Conservation (phyloP, 1,140 invertebrate species). For the Drosophila watanabei region DNA sequence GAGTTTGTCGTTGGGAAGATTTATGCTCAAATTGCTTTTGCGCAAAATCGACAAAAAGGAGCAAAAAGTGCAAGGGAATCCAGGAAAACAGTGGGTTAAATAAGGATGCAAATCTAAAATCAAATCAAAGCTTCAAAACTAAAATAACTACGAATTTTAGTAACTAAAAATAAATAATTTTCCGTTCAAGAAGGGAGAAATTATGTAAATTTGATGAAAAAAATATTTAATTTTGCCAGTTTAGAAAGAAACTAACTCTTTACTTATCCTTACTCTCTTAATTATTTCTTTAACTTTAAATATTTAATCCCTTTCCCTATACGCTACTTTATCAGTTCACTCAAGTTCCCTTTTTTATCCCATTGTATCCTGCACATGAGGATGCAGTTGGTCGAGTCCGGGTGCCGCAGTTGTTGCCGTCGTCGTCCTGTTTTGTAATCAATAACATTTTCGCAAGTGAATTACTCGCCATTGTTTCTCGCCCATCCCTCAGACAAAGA, state of each 20-base stretch:
- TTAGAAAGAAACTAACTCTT: neutral
- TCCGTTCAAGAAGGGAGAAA: neutral
- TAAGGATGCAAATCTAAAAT: neutral
- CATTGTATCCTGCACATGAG: slow-evolving; percentile 37
- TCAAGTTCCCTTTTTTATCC: neutral
- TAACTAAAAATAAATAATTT: neutral
- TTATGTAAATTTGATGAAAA: neutral
- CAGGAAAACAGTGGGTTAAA: slow-evolving; percentile 33
- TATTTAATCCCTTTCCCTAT: neutral
- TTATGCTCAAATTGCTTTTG: slow-evolving; percentile 82
- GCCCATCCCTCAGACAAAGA: slow-evolving; percentile 48
- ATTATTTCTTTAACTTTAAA: neutral
- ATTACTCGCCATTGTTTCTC: slow-evolving; percentile 79
- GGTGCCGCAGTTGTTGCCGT: slow-evolving; percentile 54
- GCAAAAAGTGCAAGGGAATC: slow-evolving; percentile 13
- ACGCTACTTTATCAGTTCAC: neutral
- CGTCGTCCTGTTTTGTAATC: slow-evolving; percentile 73
- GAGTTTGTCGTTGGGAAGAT: slow-evolving; percentile 80
- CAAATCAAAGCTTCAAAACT: too few species aligned
- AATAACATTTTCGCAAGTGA: slow-evolving; percentile 84
- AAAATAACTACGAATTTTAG: neutral
- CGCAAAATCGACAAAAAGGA: slow-evolving; percentile 78
- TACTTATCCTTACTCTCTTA: too few species aligned
- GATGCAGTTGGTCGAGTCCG: slow-evolving; percentile 42
- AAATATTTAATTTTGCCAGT: neutral